These are phyloP conservation scores for Epinotia bilunana DNA, from an alignment of 2,888 invertebrate genomes.

Conservation along the genomic window DNA sequence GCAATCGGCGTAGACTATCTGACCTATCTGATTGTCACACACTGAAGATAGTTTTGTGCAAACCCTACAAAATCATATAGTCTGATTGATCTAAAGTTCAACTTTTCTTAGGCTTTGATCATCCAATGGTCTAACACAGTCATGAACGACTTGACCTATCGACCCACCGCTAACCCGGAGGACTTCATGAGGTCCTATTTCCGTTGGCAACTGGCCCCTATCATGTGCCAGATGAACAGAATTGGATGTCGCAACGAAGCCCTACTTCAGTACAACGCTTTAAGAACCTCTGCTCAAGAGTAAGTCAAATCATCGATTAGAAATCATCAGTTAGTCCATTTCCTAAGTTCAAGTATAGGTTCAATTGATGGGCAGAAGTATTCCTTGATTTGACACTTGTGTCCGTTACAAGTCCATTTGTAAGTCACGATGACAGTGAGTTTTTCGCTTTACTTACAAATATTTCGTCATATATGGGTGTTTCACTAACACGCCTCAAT, in stretches of 20 bases:
- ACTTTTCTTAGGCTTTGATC: slow-evolving; percentile 59
- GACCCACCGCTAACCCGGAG: slow-evolving; percentile 54
- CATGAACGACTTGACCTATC: slow-evolving; percentile 63
- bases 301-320: slow-evolving; percentile 52
- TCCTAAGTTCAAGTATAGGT: neutral
- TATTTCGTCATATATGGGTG: too few species aligned
- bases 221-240: slow-evolving; percentile 63
- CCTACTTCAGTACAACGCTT: slow-evolving; percentile 54
- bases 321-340: too few species aligned
- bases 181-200: slow-evolving; percentile 71
- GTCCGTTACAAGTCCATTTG: neutral
- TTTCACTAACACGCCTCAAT: too few species aligned
- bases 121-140: slow-evolving; percentile 59
- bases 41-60: too few species aligned
- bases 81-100: neutral
- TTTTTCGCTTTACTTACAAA: too few species aligned
- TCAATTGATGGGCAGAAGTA: neutral
- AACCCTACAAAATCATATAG: too few species aligned
- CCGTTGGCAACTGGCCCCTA: slow-evolving; percentile 69
- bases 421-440: too few species aligned
- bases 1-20: too few species aligned
- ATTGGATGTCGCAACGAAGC: slow-evolving; percentile 61
- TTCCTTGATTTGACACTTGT: neutral
- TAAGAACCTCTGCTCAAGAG: slow-evolving; percentile 53
- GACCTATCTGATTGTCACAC: too few species aligned